Evolutionary conservation across 2,888 invertebrate species (phyloP).

Genomic region (Ceraclea dissimilis): DNA sequence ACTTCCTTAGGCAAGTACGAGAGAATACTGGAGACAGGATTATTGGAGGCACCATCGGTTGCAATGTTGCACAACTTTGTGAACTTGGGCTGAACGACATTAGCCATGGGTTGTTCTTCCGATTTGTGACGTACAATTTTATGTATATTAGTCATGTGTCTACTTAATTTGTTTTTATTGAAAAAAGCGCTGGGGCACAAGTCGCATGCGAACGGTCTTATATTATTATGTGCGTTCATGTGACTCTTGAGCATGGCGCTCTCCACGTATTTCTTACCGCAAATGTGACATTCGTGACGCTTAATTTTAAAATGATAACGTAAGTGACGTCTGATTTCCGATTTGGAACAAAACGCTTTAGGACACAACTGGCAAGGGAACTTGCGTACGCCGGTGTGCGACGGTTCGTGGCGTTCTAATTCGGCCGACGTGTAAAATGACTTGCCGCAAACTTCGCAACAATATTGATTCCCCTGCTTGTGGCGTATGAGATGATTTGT

Average conservation of each 20-base stretch:
- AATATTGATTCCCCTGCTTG: conserved; percentile 29
- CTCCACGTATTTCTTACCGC: conserved; percentile 32
- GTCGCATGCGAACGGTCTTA: conserved; percentile 31
- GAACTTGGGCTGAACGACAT: too few relatives aligned
- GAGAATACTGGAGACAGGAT: too few relatives aligned
- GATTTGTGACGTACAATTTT: too few relatives aligned
- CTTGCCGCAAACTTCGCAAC: conserved; percentile 31
- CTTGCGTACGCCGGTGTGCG: conserved; percentile 30
- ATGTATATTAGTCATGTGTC: conserved; percentile 31
- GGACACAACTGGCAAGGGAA: conserved; percentile 32
- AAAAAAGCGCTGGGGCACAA: conserved; percentile 32
- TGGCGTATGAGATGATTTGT: conserved; percentile 32
- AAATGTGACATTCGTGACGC: conserved; percentile 30
- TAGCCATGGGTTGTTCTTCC: too few relatives aligned
- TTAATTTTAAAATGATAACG: conserved; percentile 33
- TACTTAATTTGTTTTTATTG: conserved; percentile 31
- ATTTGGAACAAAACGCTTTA: conserved; percentile 32
- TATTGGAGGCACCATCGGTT: too few relatives aligned
- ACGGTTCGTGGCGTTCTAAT: conserved; percentile 31
- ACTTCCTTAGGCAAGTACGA: conserved; percentile 2
- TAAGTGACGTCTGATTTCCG: conserved; percentile 32
- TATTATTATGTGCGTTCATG: conserved; percentile 32
- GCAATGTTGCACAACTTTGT: too few relatives aligned
- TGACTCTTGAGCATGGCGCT: conserved; percentile 33
- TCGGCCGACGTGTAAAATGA: conserved; percentile 32